phyloP scores from a whole-genome alignment of 2,797 vertebrate species.

The Mastacembelus armatus region DNA sequence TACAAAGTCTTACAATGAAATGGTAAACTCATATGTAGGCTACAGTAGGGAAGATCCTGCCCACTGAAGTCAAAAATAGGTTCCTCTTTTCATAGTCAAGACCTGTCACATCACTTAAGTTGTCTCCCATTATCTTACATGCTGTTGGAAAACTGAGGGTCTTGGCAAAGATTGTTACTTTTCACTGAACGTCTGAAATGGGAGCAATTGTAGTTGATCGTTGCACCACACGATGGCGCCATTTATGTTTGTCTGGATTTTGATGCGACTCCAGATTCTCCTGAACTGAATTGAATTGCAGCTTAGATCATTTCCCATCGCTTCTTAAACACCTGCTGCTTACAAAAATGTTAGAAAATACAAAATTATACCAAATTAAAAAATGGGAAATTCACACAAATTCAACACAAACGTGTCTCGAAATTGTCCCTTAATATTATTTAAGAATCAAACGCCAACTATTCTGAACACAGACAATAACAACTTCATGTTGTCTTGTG shows the following conservation, averaged over 20 bases:
- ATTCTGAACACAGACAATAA: not conserved
- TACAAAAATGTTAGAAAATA: not conserved
- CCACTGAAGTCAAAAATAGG: constrained; percentile 70
- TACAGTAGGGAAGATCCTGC: too few species aligned
- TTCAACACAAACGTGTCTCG: not conserved
- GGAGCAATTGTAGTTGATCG: not conserved
- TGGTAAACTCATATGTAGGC: too few species aligned
- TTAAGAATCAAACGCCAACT: too few species aligned
- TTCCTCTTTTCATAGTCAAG: constrained; percentile 40
- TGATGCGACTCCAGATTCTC: not conserved
- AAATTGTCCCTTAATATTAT: not conserved
- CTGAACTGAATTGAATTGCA: too few species aligned
- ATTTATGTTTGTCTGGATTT: constrained; percentile 11
- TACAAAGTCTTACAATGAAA: too few species aligned
- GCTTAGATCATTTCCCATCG: not conserved
- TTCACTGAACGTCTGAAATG: not conserved
- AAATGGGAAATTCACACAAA: too few species aligned
- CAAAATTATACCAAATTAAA: not conserved
- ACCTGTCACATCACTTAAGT: not conserved
- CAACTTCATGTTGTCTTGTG: too few species aligned
- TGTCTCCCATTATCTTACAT: not conserved
- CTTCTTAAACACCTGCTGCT: not conserved
- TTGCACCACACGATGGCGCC: constrained; percentile 66
- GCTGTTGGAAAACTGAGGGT: not conserved
- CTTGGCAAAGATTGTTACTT: not conserved